These are phyloP conservation scores for Microdon myrmicae DNA, from an alignment of 2,888 invertebrate species.

Conservation along the genomic window DNA sequence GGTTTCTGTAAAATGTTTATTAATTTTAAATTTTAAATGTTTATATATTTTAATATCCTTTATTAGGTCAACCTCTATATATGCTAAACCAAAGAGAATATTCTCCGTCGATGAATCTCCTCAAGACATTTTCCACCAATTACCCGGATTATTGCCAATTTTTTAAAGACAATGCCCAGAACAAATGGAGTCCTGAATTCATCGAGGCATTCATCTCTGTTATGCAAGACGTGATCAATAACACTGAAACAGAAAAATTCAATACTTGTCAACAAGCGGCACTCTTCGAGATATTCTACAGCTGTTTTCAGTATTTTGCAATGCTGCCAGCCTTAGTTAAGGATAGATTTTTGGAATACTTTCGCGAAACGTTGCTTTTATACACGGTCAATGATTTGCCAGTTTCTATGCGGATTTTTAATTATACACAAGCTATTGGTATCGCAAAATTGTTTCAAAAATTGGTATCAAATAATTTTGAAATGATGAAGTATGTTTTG, in stretches of 20 bases:
- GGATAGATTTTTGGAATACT: constrained; percentile 8
- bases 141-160: constrained; percentile 1
- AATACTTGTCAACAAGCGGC: constrained; percentile 20
- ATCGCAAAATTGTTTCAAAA: constrained; percentile 33
- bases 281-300: constrained; percentile 25
- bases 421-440: constrained; percentile 10
- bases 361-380: constrained; percentile 20
- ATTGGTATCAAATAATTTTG: constrained; percentile 15
- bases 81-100: neutral
- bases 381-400: constrained; percentile 28
- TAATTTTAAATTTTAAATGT: too few relatives aligned
- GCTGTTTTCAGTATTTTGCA: constrained; percentile 15
- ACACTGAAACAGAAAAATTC: neutral
- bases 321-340: constrained; percentile 5
- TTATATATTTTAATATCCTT: neutral
- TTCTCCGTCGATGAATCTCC: constrained; percentile 18
- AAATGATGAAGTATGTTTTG: constrained; percentile 13
- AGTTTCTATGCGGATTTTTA: constrained; percentile 24
- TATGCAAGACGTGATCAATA: constrained; percentile 4
- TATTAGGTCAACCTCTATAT: constrained; percentile 4
- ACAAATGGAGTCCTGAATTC: neutral
- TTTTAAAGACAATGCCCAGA: neutral
- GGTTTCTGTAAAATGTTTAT: neutral
- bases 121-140: constrained; percentile 7
- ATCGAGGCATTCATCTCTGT: neutral